Percentiles rank a stretch among this genome's conserved stretches.
Conservation (phyloP, 92 coral and sea anemone species). For the Palythoa caribaeorum region DNA sequence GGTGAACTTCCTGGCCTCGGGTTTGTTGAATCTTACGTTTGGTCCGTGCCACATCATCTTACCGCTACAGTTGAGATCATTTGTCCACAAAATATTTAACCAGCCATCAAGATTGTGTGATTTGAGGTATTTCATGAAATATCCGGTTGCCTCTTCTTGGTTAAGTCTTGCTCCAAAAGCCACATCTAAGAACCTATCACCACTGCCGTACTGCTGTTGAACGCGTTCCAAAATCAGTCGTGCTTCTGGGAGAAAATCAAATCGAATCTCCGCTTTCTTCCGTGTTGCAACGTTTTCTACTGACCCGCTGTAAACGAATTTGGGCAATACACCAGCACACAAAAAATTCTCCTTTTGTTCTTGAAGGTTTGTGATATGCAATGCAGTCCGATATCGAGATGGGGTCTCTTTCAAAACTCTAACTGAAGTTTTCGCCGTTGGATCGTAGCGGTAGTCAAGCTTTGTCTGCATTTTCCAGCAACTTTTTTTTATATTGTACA, state of each 20-base stretch:
- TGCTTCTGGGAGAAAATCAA: slow-evolving; percentile 91
- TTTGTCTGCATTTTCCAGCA: slow-evolving; percentile 20
- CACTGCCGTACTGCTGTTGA: slow-evolving; percentile 84
- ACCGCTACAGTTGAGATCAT: slow-evolving; percentile 90
- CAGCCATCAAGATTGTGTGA: slow-evolving; percentile 89
- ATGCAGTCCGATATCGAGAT: slow-evolving; percentile 69
- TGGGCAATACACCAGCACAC: slow-evolving; percentile 79
- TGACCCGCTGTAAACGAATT: slow-evolving; percentile 70
- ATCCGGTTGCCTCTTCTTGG: slow-evolving; percentile 78
- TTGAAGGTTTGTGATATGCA: slow-evolving; percentile 78
- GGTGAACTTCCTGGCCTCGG: slow-evolving; percentile 90
- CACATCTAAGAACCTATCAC: slow-evolving; percentile 84
- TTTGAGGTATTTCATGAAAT: slow-evolving; percentile 79
- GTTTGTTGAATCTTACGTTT: slow-evolving; percentile 84
- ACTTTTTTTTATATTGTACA: too few species aligned
- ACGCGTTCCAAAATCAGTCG: slow-evolving; percentile 86
- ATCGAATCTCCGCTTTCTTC: slow-evolving; percentile 80
- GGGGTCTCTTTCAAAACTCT: slow-evolving; percentile 81
- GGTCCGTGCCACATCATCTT: slow-evolving; percentile 97
- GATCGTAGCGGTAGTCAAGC: slow-evolving; percentile 66
- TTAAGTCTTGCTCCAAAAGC: slow-evolving; percentile 86
- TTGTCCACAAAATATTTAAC: slow-evolving; percentile 87
- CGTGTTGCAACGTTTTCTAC: slow-evolving; percentile 70
- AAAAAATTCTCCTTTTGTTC: slow-evolving; percentile 89
- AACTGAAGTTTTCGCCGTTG: slow-evolving; percentile 74